Evolutionary conservation across 2,888 invertebrate species (phyloP).

Genomic region (Leucoma salicis): DNA sequence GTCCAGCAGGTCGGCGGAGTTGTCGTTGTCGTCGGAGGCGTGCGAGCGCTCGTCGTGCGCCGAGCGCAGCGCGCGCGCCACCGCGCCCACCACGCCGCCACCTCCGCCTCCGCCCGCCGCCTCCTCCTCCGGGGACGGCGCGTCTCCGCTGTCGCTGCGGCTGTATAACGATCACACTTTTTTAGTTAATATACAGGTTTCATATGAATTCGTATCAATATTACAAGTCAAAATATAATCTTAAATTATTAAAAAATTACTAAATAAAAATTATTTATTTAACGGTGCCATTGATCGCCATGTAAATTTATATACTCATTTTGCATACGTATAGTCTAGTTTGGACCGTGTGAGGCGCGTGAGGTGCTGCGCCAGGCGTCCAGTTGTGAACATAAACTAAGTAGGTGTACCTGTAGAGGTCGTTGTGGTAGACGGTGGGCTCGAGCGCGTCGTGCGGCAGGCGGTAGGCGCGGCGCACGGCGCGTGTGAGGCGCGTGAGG

Average conservation of each 20-base stretch:
- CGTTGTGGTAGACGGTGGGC: slow-evolving; percentile 90
- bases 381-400: too few species aligned
- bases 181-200: too few species aligned
- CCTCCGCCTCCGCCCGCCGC: slow-evolving; percentile 75
- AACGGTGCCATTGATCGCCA: too few species aligned
- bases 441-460: slow-evolving; percentile 89
- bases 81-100: slow-evolving; percentile 87
- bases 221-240: too few species aligned
- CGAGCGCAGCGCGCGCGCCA: slow-evolving; percentile 83
- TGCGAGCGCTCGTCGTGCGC: slow-evolving; percentile 60
- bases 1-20: slow-evolving; percentile 90
- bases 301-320: too few species aligned
- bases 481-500: too few species aligned
- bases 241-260: too few species aligned
- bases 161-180: slow-evolving; percentile 38
- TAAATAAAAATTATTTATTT: too few species aligned
- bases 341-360: too few species aligned
- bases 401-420: slow-evolving; percentile 55
- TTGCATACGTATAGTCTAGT: too few species aligned
- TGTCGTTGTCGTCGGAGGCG: slow-evolving; percentile 83
- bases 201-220: too few species aligned
- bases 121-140: slow-evolving; percentile 84
- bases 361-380: too few species aligned
- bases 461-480: slow-evolving; percentile 85
- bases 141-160: slow-evolving; percentile 87